These are phyloP conservation scores for Zaprionus lineosus DNA, from an alignment of 2,888 invertebrate genomes.

Conservation along the genomic window DNA sequence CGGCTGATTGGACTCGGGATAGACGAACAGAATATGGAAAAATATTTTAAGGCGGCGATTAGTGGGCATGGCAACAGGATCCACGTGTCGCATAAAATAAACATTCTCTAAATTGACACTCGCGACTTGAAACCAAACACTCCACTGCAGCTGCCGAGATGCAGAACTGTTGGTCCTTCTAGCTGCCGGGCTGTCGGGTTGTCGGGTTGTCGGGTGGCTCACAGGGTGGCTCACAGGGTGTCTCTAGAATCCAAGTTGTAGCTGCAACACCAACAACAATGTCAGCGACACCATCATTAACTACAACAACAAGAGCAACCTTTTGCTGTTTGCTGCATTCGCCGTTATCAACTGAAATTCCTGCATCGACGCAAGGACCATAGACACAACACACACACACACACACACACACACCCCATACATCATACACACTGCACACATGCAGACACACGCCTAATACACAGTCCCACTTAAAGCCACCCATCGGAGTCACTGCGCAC, in stretches of 20 bases:
- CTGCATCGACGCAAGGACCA: slow-evolving; percentile 61
- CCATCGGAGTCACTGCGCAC: slow-evolving; percentile 34
- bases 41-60: neutral
- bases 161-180: no score
- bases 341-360: slow-evolving; percentile 73
- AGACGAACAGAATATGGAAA: no score
- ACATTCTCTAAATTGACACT: slow-evolving; percentile 80
- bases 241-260: slow-evolving; percentile 30
- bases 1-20: slow-evolving; percentile 35
- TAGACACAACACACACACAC: slow-evolving; percentile 20
- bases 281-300: slow-evolving; percentile 53
- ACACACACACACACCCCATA: slow-evolving; percentile 3
- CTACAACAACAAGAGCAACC: slow-evolving; percentile 32
- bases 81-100: slow-evolving; percentile 75
- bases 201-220: neutral
- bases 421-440: no score
- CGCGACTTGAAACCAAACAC: slow-evolving; percentile 70
- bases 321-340: slow-evolving; percentile 18
- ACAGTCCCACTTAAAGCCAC: neutral
- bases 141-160: slow-evolving; percentile 46
- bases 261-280: slow-evolving; percentile 17
- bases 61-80: slow-evolving; percentile 31
- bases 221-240: neutral
- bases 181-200: neutral
- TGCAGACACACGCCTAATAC: neutral